Percentiles rank a stretch among this genome's conserved stretches.
Evolutionary conservation across 2,888 invertebrate species (phyloP).

Genomic region (Philereme transversata): DNA sequence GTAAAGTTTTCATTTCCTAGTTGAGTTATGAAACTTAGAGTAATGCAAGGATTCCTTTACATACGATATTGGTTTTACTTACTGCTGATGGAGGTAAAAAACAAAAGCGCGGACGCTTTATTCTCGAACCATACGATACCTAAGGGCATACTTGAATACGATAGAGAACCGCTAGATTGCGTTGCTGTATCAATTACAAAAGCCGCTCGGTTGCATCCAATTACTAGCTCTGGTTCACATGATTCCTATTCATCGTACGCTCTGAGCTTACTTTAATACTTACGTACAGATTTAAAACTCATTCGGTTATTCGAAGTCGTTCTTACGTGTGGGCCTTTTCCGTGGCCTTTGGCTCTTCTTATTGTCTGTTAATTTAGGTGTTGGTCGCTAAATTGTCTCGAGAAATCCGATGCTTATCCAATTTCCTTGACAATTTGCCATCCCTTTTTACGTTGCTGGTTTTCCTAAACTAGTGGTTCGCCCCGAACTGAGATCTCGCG

Average conservation of each 20-base stretch:
- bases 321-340: slow-evolving; percentile 27
- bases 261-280: slow-evolving; percentile 31
- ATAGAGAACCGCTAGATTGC: slow-evolving; percentile 74
- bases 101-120: slow-evolving; percentile 12
- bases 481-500: too few relatives aligned
- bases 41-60: too few relatives aligned
- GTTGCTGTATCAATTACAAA: slow-evolving; percentile 78
- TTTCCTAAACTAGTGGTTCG: too few relatives aligned
- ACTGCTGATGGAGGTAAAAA: too few relatives aligned
- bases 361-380: slow-evolving; percentile 17
- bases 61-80: too few relatives aligned
- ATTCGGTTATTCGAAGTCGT: slow-evolving; percentile 31
- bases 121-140: slow-evolving; percentile 15
- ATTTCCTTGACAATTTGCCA: too few relatives aligned
- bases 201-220: slow-evolving; percentile 77
- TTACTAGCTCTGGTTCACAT: slow-evolving; percentile 77
- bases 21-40: not conserved
- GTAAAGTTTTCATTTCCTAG: too few relatives aligned
- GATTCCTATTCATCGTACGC: slow-evolving; percentile 69
- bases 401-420: slow-evolving; percentile 4
- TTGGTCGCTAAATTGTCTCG: slow-evolving; percentile 13
- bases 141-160: slow-evolving; percentile 66
- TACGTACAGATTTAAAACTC: slow-evolving; percentile 49
- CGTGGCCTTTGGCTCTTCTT: slow-evolving; percentile 22
- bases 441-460: too few relatives aligned